Base-by-base conservation (phyloP, 2,797 vertebrate genomes). In the Diplodus puntazzo region DNA sequence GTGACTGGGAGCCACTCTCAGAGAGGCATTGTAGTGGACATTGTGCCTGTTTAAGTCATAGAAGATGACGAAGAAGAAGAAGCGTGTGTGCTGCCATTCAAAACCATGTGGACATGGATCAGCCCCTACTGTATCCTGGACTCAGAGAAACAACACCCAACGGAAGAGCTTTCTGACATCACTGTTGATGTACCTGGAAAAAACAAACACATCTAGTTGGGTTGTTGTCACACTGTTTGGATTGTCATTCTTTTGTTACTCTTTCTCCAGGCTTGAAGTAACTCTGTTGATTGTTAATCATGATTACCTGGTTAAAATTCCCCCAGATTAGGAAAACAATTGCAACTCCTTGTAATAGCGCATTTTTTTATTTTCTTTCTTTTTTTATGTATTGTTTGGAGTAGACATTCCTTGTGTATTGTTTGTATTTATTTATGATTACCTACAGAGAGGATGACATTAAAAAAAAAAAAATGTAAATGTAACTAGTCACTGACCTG, bases 381-480 rank as follows among this genome's bases (percentile, higher is more conserved):
- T 94, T 84, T 87, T 77, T 87, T 77, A 87, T 82, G 80, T 97
- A 95, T 97, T 92, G 93, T 98, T 98, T 97, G 96, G 96, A 97
- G 96, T 98, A 97, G 96, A 98, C 97, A 97, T 98, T 97, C 97
- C 96, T 97, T 95, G 96, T 97, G 96, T 97, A 96, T 97, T 94
- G 77, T 95, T 95, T 97, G 95, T 99, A 99, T 99, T 99, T 99
- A 99, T 99, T 99, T 98, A 98, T 99, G 95, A 98, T 98, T 96
- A 95, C 96, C 95, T 94, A 88, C 94, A 95, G 95, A 96, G 92
- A 84, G 69, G 73, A 90, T 81, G 18, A 96, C 92, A 63, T 68
- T 39, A 16, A 11, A 53, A 48, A 63, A 53, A 25, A 68, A 42
- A 43, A 42, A 71, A 67, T 52, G 65, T 80, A 89, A 81, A 84